Base-by-base conservation (phyloP, 2,113 vertebrate genomes). In the Morone saxatilis region DNA sequence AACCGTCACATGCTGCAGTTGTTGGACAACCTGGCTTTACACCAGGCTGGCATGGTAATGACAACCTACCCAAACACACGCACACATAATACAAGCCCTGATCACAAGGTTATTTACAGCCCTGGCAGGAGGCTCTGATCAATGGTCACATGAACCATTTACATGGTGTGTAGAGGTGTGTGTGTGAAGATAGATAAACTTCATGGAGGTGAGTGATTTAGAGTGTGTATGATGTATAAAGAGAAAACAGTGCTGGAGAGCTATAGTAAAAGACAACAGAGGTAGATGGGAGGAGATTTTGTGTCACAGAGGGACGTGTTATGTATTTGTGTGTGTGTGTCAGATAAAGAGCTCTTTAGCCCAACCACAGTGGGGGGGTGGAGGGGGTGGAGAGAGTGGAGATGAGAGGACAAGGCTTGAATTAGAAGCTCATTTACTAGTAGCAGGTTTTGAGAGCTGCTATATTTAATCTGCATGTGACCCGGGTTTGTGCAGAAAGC, bases 391-490 rank as follows among this genome's bases (percentile, higher is more conserved):
- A 31, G 66, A 72, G 57, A 63, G 71, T 10, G 31, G 53, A 75
- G 83, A 60, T 65, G 85, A 71, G 73, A 80, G 43, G 41, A 56
- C 0, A 5, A 54, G 67, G 74, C 70, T 87, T n/a, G 50, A 94
- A 88, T 91, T 91, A 93, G 91, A 90, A 88, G 62, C 78, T 85
- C 57, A 76, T 90, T 91, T 92, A 89, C 67, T 84, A 80, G 85
- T 56, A 69, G 76, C 31, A 0, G 56, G 74, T 88, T 88, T 87
- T 78, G 36, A 88, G 78, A 84, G 71, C 50, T 31, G 76, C 89
- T 95, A 95, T 90, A 93, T 93, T 92, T 95, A 94, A 79, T 70
- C 68, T 75, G 80, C 87, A 89, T 89, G 90, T 92, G 89, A 93
- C 80, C 71, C n/a, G 51, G 76, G 81, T 80, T 87, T 86, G 78